Evolutionary conservation across 2,797 vertebrate genomes (phyloP), one percentile per base, ranked within the genome.

Genomic region (Leontopithecus rosalia): DNA sequence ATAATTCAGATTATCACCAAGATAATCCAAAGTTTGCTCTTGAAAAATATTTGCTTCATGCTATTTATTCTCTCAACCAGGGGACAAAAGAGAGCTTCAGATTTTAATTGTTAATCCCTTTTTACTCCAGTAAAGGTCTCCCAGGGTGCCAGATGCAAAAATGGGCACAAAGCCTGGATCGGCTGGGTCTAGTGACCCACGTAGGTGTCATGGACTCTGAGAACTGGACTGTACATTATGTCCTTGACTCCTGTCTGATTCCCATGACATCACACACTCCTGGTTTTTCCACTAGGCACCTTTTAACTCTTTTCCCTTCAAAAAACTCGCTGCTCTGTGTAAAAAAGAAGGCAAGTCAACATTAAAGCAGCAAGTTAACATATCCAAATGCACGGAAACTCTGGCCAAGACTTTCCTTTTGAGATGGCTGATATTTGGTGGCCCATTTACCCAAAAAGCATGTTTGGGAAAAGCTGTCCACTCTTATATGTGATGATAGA

Each of bases 261-360:
- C 46, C 52, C 82, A 39, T 2, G 20, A 75, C 26, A 64, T 82
- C 82, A 91, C 52, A 33, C 7, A 75, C 43, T 90, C 94, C 89
- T 61, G 13, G 7, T 70, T 77, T 95, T 64, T 72, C 80, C n/a
- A 52, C 43, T 5, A 2, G 84, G n/a, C 50, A 88, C 41, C 13
- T 92, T 55, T 91, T 46, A 55, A 76, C 92, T 88, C 24, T 91
- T 91, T 92, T 86, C 90, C 94, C 48, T 52, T 92, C 82, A 94
- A 88, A 88, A 91, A 86, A 72, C 79, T 55, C 5, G 0, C 52
- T 86, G 33, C 72, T 83, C 73, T 77, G 80, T 90, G 81, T 79
- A 64, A 80, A 77, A 70, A 90, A 72, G 64, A 11, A 57, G 52
- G 64, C 39, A 33, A 24, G 43, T 50, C 57, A 30, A 19, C 28